Base-by-base conservation (phyloP, 2,888 invertebrate genomes). In the Euzophera pinguis region DNA sequence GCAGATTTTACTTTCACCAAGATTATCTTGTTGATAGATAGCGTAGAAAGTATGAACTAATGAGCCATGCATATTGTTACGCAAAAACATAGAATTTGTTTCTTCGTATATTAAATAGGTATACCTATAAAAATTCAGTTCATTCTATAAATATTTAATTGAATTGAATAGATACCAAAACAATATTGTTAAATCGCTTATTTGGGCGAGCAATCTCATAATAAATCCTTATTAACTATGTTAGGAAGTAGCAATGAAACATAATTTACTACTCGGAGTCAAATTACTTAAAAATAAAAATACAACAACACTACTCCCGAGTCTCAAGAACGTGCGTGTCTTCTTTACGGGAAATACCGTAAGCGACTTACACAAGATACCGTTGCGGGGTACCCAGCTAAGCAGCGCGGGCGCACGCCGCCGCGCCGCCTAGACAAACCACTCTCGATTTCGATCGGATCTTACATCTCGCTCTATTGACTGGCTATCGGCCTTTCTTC, bases 391-490 rank as follows among this genome's bases (percentile, higher is more conserved):
- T 22, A 22, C 22, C 32, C 66, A 59, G 64, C 73, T 65, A 67
- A 67, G 64, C 62, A 12, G 34, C 8, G 50, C 34, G 32, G 53
- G 56, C 57, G 58, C 55, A 55, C 57, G 58, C 55, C 43, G 49
- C n/a, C 37, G 35, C 52, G 42, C 68, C 62, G 61, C 63, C 73
- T 74, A 77, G 73, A 72, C 65, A 65, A 57, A 57, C 63, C 60
- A 75, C 79, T 80, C 74, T 80, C 75, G 71, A 84, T 89, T 86
- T 89, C 87, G 66, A 78, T 75, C 69, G 58, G 71, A 72, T 74
- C 69, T 71, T 77, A 75, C 76, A 74, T 72, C 68, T 68, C 62
- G 63, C 53, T 67, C 55, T 57, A 58, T 45, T 10, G 16, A 45
- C 10, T 12, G 42, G 27, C 27, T 63, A 54, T 61, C 60, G 51